Base-by-base conservation (phyloP, 2,113 vertebrate genomes). In the Mus pahari region DNA sequence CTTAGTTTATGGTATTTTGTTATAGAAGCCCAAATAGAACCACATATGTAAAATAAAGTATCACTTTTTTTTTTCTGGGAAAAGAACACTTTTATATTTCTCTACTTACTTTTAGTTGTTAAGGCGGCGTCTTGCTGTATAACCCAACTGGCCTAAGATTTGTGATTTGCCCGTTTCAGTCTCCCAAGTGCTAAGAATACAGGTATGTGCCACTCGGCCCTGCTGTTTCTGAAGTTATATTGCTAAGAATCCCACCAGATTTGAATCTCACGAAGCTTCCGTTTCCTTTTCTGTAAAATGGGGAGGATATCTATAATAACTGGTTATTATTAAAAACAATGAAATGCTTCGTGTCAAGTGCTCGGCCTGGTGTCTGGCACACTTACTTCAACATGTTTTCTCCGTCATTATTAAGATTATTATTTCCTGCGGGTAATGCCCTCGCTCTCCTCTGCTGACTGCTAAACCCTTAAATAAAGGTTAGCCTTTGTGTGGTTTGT, bases 401-500 rank as follows among this genome's bases (percentile, higher is more conserved):
- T 36, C 68, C 14, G 22, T 74, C 78, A 26, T 86, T 48, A 62
- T 78, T 53, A 70, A n/a, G 19, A 87, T 53, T 24, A n/a, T 62
- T 33, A 58, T 77, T 91, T 50, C 60, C 66, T 92, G 81, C 42
- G 42, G 71, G 16, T 50, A 77, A 84, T 70, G 62, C 19, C 89
- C 75, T 74, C 2, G 6, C 11, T 79, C 39, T 87, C n/a, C 79
- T 93, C 42, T 81, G 60, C 39, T 90, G 79, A 70, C 74, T 84
- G 50, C 24, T 93, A 92, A 91, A 74, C 24, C 89, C 60, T 93
- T 95, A 91, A 48, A 62, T 62, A 92, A 94, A 86, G 77, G 78
- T 92, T 92, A 75, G 77, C 75, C 94, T 97, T 90, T 94, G 84
- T 87, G 95, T 68, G 89, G n/a, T 82, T 96, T 96, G 86, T 97